Evolutionary conservation across 2,113 vertebrate species (phyloP).

Genomic region (Python bivittatus): DNA sequence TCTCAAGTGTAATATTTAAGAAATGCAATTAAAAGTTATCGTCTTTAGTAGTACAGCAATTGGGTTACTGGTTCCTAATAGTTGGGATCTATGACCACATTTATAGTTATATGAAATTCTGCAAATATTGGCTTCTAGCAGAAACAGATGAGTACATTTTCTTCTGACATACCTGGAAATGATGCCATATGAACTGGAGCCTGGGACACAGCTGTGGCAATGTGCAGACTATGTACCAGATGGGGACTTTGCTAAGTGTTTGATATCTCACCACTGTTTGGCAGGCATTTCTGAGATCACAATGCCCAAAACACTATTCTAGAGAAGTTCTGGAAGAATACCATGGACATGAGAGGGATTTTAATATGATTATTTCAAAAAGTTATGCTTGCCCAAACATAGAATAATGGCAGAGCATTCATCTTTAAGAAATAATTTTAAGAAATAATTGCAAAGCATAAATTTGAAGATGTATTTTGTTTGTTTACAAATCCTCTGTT

Average conservation of each 20-base stretch:
- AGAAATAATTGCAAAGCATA: background rate
- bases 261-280: constrained; percentile 39
- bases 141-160: constrained; percentile 46
- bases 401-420: background rate
- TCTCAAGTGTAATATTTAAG: no score
- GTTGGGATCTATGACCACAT: constrained; percentile 3
- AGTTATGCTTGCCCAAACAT: background rate
- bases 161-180: constrained; percentile 54
- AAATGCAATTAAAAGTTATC: no score
- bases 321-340: background rate
- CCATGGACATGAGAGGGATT: background rate
- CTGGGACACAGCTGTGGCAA: constrained; percentile 58
- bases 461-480: background rate
- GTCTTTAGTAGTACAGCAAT: no score
- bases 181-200: constrained; percentile 44
- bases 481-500: background rate
- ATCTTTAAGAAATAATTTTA: background rate
- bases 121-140: constrained; percentile 54
- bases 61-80: no score
- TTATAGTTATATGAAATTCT: constrained; percentile 54
- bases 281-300: constrained; percentile 42
- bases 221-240: constrained; percentile 50
- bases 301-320: constrained; percentile 31
- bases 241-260: constrained; percentile 55
- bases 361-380: background rate